Percentiles rank a stretch among this genome's conserved stretches.
Evolutionary conservation across 30 jellyfish, hydroid and myxozoan species (phyloP).

Genomic region (Chrysaora quinquecirrha): DNA sequence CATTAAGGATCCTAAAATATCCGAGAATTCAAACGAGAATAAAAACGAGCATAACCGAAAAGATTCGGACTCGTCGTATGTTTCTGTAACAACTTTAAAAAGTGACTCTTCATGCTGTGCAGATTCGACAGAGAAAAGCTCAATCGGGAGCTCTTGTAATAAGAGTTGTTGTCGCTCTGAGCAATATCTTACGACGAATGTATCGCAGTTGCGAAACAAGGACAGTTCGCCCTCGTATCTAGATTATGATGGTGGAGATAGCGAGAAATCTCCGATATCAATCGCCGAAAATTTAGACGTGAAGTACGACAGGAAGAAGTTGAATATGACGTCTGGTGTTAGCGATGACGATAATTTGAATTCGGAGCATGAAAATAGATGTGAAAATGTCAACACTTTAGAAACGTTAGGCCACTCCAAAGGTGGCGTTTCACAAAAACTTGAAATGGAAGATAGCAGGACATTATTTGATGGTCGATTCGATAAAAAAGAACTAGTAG

Average conservation of each 20-base stretch:
- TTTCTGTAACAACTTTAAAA: conserved; percentile 7
- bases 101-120: not conserved
- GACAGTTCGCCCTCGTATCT: no score
- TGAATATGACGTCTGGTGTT: not conserved
- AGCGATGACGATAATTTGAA: not conserved
- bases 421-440: no score
- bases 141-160: conserved; percentile 8
- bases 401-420: no score
- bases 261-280: not conserved
- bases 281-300: not conserved
- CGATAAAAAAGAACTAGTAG: no score
- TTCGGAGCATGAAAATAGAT: no score
- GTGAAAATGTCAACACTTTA: no score
- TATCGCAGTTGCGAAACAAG: no score
- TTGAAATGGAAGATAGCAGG: no score
- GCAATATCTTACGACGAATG: no score
- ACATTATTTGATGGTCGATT: no score
- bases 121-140: conserved; percentile 17
- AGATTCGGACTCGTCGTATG: not conserved
- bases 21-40: not conserved
- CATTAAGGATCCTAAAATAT: no score
- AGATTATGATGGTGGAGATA: not conserved
- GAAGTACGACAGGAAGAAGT: not conserved
- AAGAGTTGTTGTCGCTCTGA: conserved; percentile 34
- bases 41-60: not conserved